These are phyloP conservation scores for Grammomys surdaster DNA, from an alignment of 2,113 vertebrate species.

Conservation along the genomic window DNA sequence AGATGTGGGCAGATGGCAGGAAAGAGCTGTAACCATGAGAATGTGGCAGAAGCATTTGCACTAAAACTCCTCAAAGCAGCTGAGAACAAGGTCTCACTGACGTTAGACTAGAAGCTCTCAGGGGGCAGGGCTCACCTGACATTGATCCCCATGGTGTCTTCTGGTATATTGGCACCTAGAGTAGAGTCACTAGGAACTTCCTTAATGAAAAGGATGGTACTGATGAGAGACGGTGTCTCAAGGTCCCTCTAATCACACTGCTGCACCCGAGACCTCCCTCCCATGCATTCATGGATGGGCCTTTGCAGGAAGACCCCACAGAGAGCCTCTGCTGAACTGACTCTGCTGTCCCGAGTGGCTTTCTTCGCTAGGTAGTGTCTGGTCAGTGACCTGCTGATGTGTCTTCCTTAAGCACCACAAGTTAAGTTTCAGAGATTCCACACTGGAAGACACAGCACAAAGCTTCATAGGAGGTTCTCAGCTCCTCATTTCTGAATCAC, in stretches of 20 bases:
- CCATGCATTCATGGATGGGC: neutral
- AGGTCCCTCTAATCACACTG: neutral
- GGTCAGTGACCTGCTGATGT: neutral
- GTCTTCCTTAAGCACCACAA: neutral
- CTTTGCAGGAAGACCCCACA: neutral
- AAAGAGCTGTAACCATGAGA: neutral
- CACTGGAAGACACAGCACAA: neutral
- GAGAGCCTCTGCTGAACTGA: neutral
- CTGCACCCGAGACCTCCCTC: neutral
- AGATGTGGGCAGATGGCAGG: neutral
- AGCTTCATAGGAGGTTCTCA: neutral
- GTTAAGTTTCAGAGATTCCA: neutral
- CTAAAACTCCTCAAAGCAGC: constrained; percentile 39
- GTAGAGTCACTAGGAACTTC: neutral
- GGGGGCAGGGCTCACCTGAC: neutral
- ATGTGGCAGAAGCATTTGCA: neutral
- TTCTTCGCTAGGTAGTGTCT: constrained; percentile 18
- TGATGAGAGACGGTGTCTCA: neutral
- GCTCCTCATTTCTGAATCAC: neutral
- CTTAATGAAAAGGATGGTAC: neutral
- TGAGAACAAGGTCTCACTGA: neutral
- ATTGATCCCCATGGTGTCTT: neutral
- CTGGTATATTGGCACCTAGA: neutral
- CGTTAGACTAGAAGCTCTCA: neutral
- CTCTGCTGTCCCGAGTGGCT: neutral